phyloP scores from a whole-genome alignment of 2,113 vertebrate species.

The Gobiocypris rarus region DNA sequence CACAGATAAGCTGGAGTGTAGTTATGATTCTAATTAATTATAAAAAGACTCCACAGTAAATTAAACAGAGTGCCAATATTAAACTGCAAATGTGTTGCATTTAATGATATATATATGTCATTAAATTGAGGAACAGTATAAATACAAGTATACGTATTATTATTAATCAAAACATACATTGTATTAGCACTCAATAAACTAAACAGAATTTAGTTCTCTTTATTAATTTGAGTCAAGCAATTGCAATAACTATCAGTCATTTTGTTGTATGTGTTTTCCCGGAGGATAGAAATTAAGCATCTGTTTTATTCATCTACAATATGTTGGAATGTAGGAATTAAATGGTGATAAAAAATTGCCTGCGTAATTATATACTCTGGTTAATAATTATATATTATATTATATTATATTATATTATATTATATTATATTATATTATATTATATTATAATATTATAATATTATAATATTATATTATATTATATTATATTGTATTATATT shows the following conservation, averaged over 20 bases:
- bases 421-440: not conserved
- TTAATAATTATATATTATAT: not conserved
- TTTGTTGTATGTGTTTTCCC: conserved; percentile 33
- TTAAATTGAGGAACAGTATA: conserved; percentile 78
- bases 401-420: not conserved
- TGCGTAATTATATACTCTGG: not conserved
- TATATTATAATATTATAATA: no score
- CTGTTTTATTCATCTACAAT: conserved; percentile 6
- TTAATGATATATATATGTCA: conserved; percentile 79
- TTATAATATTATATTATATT: not conserved
- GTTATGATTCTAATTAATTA: conserved; percentile 84
- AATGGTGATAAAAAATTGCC: not conserved
- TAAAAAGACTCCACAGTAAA: conserved; percentile 69
- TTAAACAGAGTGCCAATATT: conserved; percentile 80
- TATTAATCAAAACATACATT: conserved; percentile 69
- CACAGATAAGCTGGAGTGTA: conserved; percentile 71
- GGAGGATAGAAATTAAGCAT: conserved; percentile 11
- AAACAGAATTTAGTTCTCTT: conserved; percentile 78
- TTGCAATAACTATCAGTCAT: conserved; percentile 15
- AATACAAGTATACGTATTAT: conserved; percentile 76
- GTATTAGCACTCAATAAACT: conserved; percentile 74
- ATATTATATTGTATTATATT: not conserved
- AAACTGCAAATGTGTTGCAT: conserved; percentile 78
- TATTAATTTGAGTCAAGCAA: conserved; percentile 73
- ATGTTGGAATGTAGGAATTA: not conserved